Evolutionary conservation across 1,140 invertebrate genomes (phyloP).

Genomic region (Muscidifurax raptorellus): DNA sequence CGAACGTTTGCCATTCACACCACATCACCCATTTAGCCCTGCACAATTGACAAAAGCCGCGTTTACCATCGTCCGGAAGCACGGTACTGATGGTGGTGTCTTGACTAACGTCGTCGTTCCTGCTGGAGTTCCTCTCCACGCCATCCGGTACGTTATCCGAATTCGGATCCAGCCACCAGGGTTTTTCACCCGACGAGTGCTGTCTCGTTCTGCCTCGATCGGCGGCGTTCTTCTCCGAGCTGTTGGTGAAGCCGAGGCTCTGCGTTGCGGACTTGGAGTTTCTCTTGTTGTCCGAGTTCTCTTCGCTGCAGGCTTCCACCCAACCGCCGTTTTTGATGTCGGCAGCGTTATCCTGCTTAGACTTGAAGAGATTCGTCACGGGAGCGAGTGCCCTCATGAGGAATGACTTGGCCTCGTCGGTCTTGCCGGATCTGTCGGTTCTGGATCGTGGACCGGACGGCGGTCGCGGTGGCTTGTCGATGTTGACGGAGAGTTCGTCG

Average conservation of each 20-base stretch:
- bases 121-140: constrained; percentile 70
- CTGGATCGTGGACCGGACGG: constrained; percentile 72
- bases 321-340: constrained; percentile 69
- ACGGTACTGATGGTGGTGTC: constrained; percentile 72
- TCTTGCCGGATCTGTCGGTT: constrained; percentile 74
- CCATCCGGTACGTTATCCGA: constrained; percentile 78
- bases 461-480: constrained; percentile 77
- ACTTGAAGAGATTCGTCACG: constrained; percentile 81
- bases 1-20: too few species aligned
- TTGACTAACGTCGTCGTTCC: constrained; percentile 71
- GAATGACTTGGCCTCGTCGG: constrained; percentile 83
- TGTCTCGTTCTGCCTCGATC: constrained; percentile 65
- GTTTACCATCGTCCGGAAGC: constrained; percentile 72
- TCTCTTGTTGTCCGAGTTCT: constrained; percentile 61
- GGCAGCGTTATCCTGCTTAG: constrained; percentile 73
- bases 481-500: constrained; percentile 77
- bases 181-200: constrained; percentile 77
- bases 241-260: constrained; percentile 59
- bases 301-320: constrained; percentile 65
- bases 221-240: constrained; percentile 60
- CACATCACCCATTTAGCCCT: neutral
- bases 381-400: constrained; percentile 82
- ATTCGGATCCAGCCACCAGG: constrained; percentile 79
- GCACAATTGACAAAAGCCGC: neutral
- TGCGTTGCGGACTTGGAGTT: constrained; percentile 59